Percentiles rank a stretch among this genome's conserved stretches.
phyloP scores from a whole-genome alignment of 2,113 vertebrate species.

The Pavo muticus region DNA sequence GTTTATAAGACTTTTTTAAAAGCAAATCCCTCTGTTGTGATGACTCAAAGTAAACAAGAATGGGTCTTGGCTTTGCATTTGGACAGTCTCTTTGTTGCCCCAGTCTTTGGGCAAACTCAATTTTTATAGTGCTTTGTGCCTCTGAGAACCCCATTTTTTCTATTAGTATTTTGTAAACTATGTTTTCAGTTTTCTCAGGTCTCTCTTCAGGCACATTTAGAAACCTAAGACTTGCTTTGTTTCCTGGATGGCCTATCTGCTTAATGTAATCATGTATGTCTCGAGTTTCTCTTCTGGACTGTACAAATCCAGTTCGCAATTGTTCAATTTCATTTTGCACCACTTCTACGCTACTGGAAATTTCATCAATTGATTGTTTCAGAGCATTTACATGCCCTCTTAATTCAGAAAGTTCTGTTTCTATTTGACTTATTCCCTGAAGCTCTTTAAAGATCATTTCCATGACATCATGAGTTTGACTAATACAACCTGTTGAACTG shows the following conservation, averaged over 20 bases:
- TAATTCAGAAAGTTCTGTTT: slow-evolving; percentile 95
- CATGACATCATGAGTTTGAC: slow-evolving; percentile 98
- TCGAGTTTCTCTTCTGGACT: slow-evolving; percentile 94
- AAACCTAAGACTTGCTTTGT: slow-evolving; percentile 92
- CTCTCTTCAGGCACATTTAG: slow-evolving; percentile 95
- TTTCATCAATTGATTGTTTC: slow-evolving; percentile 98
- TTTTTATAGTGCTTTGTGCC: slow-evolving; percentile 88
- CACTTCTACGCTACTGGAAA: slow-evolving; percentile 97
- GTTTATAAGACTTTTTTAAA: slow-evolving; percentile 98
- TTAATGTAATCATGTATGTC: slow-evolving; percentile 99
- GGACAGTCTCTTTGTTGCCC: slow-evolving; percentile 95
- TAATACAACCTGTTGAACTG: slow-evolving; percentile 95
- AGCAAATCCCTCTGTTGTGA: slow-evolving; percentile 94
- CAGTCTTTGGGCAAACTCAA: slow-evolving; percentile 94
- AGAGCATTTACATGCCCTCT: slow-evolving; percentile 96
- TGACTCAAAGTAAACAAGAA: slow-evolving; percentile 94
- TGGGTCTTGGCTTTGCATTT: slow-evolving; percentile 94
- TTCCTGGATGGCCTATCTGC: slow-evolving; percentile 90
- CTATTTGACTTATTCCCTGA: slow-evolving; percentile 98
- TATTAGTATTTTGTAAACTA: slow-evolving; percentile 90
- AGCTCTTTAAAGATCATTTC: slow-evolving; percentile 99
- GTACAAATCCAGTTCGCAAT: slow-evolving; percentile 93
- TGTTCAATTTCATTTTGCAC: slow-evolving; percentile 98
- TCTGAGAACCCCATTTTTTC: slow-evolving; percentile 96
- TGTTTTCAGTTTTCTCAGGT: slow-evolving; percentile 86